Percentiles rank a stretch among this genome's conserved stretches.
phyloP scores from a whole-genome alignment of 2,888 invertebrate species.

The Neoaliturus tenellus region DNA sequence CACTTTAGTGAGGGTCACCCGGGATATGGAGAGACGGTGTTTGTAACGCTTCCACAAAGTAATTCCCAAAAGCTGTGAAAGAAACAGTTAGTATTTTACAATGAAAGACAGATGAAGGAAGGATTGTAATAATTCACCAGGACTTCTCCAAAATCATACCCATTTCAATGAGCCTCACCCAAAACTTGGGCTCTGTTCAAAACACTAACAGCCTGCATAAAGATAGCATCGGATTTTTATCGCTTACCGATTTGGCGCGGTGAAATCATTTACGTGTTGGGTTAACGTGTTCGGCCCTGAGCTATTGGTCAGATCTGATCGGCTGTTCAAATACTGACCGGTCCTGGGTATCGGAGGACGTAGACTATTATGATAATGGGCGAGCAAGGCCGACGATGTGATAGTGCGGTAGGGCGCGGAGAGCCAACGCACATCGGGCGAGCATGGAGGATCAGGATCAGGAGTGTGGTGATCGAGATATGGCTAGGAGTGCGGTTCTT shows the following conservation, averaged over 20 bases:
- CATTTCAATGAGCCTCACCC: neutral
- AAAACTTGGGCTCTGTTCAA: neutral
- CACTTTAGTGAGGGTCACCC: too few relatives aligned
- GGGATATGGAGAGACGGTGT: too few relatives aligned
- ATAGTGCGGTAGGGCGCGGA: neutral
- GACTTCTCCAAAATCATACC: neutral
- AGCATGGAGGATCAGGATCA: too few relatives aligned
- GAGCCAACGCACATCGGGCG: too few relatives aligned
- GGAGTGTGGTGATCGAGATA: too few relatives aligned
- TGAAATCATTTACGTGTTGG: neutral
- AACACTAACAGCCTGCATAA: neutral
- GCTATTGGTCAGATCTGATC: constrained; percentile 1
- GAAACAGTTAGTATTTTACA: neutral
- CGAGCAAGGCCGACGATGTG: neutral
- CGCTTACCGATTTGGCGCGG: neutral
- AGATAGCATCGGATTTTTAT: neutral
- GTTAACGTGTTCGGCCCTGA: neutral
- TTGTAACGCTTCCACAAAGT: too few relatives aligned
- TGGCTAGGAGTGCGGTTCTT: too few relatives aligned
- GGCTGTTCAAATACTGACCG: constrained; percentile 28
- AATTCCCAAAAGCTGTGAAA: too few relatives aligned
- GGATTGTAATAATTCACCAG: neutral
- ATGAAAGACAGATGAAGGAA: neutral
- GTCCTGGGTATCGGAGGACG: constrained; percentile 45
- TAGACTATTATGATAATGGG: constrained; percentile 46